A percentile compares a stretch with the other conserved stretches of the same genome.
Conservation (phyloP, 2,113 vertebrate species). For the Laticauda colubrina region DNA sequence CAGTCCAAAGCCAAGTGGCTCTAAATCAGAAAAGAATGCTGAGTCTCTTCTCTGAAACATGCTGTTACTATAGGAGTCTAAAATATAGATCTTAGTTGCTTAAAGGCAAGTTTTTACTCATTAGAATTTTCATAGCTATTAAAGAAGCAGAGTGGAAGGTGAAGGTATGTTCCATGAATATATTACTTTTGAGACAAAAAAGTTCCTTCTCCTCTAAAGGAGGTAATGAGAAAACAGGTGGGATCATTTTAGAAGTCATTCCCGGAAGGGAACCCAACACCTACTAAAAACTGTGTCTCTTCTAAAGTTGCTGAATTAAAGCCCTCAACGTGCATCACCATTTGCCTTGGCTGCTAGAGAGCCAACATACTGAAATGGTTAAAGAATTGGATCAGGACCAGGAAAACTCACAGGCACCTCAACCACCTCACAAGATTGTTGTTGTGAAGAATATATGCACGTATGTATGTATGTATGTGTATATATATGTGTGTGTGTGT, state of each 20-base stretch:
- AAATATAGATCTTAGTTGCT: neutral
- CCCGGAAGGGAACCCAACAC: neutral
- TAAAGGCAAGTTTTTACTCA: neutral
- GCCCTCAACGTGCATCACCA: neutral
- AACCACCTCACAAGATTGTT: no score
- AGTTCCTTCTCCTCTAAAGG: neutral
- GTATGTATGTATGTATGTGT: no score
- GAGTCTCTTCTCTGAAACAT: neutral
- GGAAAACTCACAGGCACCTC: neutral
- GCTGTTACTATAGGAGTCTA: neutral
- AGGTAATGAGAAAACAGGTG: neutral
- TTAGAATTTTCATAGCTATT: neutral
- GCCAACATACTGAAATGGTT: neutral
- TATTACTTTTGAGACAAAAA: neutral
- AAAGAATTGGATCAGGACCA: neutral
- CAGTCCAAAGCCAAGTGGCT: neutral
- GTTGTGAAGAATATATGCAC: no score
- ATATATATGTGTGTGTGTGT: no score
- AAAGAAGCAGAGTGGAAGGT: neutral
- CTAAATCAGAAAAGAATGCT: neutral
- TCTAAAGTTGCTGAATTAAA: neutral
- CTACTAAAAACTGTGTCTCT: neutral
- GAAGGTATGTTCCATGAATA: neutral
- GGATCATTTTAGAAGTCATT: neutral
- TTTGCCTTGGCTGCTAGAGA: neutral